Evolutionary conservation across 2,797 vertebrate genomes (phyloP).

Genomic region (Thalassophryne amazonica): DNA sequence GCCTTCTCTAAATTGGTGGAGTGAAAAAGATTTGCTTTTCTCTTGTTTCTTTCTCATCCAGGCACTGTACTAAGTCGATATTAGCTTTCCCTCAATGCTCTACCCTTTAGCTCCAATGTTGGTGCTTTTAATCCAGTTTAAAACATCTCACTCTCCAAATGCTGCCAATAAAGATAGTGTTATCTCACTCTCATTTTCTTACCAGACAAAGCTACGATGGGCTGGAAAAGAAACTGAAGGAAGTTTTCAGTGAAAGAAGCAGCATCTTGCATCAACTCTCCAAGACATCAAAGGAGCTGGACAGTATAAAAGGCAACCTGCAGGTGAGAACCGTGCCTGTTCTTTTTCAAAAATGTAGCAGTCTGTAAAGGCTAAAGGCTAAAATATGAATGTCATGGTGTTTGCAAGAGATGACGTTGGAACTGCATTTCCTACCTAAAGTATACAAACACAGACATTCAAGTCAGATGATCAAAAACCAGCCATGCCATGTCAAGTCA

Average conservation of each 20-base stretch:
- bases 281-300: conserved; percentile 92
- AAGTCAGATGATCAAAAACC: too few species aligned
- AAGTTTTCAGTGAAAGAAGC: conserved; percentile 92
- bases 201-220: conserved; percentile 92
- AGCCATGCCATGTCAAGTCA: too few species aligned
- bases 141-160: conserved; percentile 33
- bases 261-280: conserved; percentile 92
- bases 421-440: too few species aligned
- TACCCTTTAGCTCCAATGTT: conserved; percentile 35
- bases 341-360: conserved; percentile 27
- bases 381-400: too few species aligned
- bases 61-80: conserved; percentile 39
- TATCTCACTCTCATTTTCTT: conserved; percentile 37
- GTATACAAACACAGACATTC: too few species aligned
- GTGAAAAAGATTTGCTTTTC: conserved; percentile 21
- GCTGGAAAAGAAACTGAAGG: conserved; percentile 92
- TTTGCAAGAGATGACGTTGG: too few species aligned
- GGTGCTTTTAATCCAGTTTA: conserved; percentile 47
- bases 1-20: conserved; percentile 37
- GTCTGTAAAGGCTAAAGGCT: conserved; percentile 5
- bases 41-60: conserved; percentile 15
- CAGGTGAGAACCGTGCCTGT: conserved; percentile 79
- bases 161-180: conserved; percentile 43
- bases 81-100: conserved; percentile 32
- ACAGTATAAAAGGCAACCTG: conserved; percentile 94